A percentile compares a stretch with the other conserved stretches of the same genome.
Conservation (phyloP, 1,140 invertebrate species). For the Solenopsis fugax region DNA sequence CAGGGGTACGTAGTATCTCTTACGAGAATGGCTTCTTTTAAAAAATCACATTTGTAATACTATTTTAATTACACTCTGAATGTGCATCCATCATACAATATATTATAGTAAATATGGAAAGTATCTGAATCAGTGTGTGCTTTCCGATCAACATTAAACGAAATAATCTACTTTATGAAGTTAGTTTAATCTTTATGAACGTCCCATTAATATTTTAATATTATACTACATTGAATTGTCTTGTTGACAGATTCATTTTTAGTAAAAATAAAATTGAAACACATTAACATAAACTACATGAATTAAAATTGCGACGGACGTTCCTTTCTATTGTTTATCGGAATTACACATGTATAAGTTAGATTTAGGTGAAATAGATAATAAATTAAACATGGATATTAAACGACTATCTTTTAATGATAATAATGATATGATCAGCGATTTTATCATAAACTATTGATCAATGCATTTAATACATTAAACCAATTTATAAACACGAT, state of each 20-base stretch:
- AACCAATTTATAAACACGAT: constrained; percentile 4
- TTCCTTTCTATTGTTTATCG: neutral
- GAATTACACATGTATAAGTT: neutral
- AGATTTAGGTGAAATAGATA: constrained; percentile 2
- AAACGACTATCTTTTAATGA: constrained; percentile 3
- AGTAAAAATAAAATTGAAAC: neutral
- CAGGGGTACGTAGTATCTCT: constrained; percentile 49
- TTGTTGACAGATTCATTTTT: neutral
- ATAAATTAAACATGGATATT: neutral
- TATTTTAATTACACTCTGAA: neutral
- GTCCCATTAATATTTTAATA: neutral
- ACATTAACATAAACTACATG: neutral
- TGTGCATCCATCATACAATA: neutral
- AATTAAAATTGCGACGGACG: neutral
- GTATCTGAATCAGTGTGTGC: neutral
- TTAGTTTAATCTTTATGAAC: neutral
- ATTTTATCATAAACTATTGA: neutral
- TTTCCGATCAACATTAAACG: neutral
- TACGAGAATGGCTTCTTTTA: neutral
- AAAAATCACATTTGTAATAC: constrained; percentile 10
- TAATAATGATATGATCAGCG: constrained; percentile 16
- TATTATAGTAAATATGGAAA: neutral
- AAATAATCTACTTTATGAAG: neutral
- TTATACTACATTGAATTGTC: neutral
- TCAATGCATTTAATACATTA: neutral